Conservation (phyloP, 1,140 invertebrate species). For the Lysiphlebus fabarum region DNA sequence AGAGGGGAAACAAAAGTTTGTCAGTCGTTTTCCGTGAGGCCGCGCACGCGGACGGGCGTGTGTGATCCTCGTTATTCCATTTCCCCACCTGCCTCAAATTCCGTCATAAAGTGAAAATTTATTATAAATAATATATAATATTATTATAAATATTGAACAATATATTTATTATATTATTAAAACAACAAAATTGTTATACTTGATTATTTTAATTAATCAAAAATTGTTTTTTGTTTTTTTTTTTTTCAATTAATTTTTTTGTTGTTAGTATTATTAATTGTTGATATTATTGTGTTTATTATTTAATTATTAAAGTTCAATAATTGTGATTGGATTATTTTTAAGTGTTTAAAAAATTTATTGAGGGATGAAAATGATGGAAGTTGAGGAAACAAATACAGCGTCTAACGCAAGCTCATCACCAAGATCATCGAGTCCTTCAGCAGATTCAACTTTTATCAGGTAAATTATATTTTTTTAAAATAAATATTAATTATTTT, state of each 20-base stretch:
- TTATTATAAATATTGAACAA: conserved; percentile 6
- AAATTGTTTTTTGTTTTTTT: not conserved
- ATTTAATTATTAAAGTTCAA: not conserved
- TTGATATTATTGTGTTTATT: too few relatives aligned
- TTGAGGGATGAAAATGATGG: conserved; percentile 51
- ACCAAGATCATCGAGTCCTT: conserved; percentile 50
- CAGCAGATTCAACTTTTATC: conserved; percentile 50
- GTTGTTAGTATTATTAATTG: not conserved
- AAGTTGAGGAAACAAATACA: conserved; percentile 50
- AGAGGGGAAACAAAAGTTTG: conserved; percentile 37
- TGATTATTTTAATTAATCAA: too few relatives aligned
- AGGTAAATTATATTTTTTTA: conserved; percentile 36
- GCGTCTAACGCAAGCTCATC: conserved; percentile 52
- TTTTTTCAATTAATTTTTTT: not conserved
- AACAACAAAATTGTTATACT: too few relatives aligned
- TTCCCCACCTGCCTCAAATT: conserved; percentile 28
- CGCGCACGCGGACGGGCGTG: conserved; percentile 52
- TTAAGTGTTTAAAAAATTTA: not conserved
- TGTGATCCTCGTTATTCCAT: conserved; percentile 27
- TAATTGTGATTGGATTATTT: not conserved
- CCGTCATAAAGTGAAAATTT: conserved; percentile 6
- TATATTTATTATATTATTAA: too few relatives aligned
- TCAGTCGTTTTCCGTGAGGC: conserved; percentile 53
- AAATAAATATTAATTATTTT: too few relatives aligned
- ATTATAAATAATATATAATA: conserved; percentile 1